Percentiles rank a stretch among this genome's conserved stretches.
Conservation (phyloP, 2,888 invertebrate species). For the Dynastes maya region DNA sequence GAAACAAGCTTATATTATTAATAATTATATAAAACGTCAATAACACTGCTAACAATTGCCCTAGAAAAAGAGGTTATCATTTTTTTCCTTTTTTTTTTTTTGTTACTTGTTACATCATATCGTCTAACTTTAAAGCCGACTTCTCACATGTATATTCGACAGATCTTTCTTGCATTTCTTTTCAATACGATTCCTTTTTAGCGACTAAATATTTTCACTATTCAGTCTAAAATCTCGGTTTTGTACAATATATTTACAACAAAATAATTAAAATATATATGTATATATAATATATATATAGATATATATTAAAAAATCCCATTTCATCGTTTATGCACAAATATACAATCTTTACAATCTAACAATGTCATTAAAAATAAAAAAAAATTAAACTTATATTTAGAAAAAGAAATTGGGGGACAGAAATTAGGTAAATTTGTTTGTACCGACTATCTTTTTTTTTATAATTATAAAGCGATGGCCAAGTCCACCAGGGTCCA, state of each 20-base stretch:
- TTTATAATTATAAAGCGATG: background rate
- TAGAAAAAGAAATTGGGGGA: background rate
- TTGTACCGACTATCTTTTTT: conserved; percentile 16
- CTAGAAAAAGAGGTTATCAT: conserved; percentile 26
- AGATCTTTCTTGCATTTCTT: background rate
- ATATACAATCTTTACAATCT: conserved; percentile 49
- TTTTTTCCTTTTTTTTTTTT: conserved; percentile 7
- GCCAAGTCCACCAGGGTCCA: conserved; percentile 10
- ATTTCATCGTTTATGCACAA: conserved; percentile 41
- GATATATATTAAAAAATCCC: conserved; percentile 48
- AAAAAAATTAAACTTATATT: conserved; percentile 34
- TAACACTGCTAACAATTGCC: conserved; percentile 47
- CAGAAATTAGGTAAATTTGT: background rate
- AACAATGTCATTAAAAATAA: conserved; percentile 34
- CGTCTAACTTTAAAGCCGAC: background rate
- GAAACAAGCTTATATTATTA: conserved; percentile 41
- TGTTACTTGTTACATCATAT: background rate
- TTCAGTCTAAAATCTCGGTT: conserved; percentile 63
- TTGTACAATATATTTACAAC: conserved; percentile 59
- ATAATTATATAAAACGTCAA: conserved; percentile 33
- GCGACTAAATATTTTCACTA: conserved; percentile 55
- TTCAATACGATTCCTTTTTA: conserved; percentile 49
- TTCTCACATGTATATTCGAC: too few species aligned
- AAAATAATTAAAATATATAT: conserved; percentile 51
- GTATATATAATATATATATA: conserved; percentile 36